Evolutionary conservation across 2,888 invertebrate species (phyloP), one percentile per base, ranked within the genome.

Genomic region (Papilio elwesi): DNA sequence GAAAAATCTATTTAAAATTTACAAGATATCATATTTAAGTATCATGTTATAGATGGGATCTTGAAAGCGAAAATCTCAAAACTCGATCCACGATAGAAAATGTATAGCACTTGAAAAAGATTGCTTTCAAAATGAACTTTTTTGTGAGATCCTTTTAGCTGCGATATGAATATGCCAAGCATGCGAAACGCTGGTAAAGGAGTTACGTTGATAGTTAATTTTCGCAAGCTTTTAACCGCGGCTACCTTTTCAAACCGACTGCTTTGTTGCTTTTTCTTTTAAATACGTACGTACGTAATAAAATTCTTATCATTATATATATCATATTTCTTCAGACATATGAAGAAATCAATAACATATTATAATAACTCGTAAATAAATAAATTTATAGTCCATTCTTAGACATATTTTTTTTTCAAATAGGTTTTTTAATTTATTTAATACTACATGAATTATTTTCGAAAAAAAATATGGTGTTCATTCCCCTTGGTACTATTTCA

Each of bases 161-260:
- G 52, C 51, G 66, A 38, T 67, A 67, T 67, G 47, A 53, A 67
- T 53, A 67, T 38, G 67, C 53, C 67, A 47, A 47, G 47, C 47
- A 47, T 55, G 52, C 53, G 67, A 67, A 67, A 67, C 67, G 38
- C 43, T 47, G 67, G 67, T 67, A 67, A 67, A 55, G 55, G 67
- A 53, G 67, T 67, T 67, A 67, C 53, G 15, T 43, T 13, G 53
- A 43, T 55, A 55, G 67, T 67, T 67, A 67, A 67, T 55, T 67
- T 55, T 67, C 53, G 43, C 67, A 53, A 67, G 43, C 67, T 55
- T 67, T 67, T 43, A 38, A 52, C 38, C 51, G 38, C 52, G 66
- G 10, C 66, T 38, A 16, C 43, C 67, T 67, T 53, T 67, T 67
- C 55, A 67, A 38, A 59, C 38, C 38, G n/a, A 43, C 12, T 43